Conservation (phyloP, 2,888 invertebrate genomes). For the Sericinus montela region DNA sequence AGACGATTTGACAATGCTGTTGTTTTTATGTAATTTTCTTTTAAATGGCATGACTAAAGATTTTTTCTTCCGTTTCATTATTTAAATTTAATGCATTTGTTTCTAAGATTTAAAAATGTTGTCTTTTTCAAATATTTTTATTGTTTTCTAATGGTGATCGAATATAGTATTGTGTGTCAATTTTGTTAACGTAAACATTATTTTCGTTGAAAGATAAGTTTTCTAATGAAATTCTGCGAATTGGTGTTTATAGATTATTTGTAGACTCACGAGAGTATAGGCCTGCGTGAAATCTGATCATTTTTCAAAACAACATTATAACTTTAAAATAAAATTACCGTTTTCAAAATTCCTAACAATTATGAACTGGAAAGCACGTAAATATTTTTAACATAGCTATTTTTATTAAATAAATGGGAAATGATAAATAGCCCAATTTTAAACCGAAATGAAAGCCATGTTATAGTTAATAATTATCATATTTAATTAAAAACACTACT, state of each 20-base stretch:
- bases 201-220: too few species aligned
- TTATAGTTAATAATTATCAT: neutral
- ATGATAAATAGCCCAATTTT: neutral
- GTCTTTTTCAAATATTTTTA: neutral
- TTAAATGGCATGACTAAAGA: slow-evolving; percentile 31
- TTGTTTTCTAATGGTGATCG: too few species aligned
- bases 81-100: neutral
- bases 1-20: slow-evolving; percentile 41
- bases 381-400: too few species aligned
- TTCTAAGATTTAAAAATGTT: neutral
- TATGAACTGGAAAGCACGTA: too few species aligned
- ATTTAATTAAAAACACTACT: slow-evolving; percentile 10
- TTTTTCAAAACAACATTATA: too few species aligned
- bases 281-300: too few species aligned
- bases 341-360: neutral
- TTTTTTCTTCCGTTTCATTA: slow-evolving; percentile 24
- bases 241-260: too few species aligned
- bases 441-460: neutral
- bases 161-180: too few species aligned
- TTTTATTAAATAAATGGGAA: too few species aligned
- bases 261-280: too few species aligned
- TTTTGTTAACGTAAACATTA: too few species aligned
- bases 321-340: neutral
- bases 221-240: too few species aligned
- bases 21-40: slow-evolving; percentile 45